These are phyloP conservation scores for Euschistus heros DNA, from an alignment of 1,140 invertebrate species.

Conservation along the genomic window DNA sequence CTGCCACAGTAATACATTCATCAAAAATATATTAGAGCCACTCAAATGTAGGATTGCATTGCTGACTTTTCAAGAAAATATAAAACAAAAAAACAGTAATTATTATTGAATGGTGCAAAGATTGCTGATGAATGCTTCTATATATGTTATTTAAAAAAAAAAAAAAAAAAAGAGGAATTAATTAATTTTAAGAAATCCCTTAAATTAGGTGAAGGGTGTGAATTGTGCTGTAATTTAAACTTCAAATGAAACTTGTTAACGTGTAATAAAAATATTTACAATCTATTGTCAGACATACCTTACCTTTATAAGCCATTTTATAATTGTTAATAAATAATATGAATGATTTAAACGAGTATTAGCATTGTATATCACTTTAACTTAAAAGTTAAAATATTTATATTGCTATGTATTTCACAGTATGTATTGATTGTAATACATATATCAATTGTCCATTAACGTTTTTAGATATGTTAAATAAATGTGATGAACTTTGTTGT, in stretches of 20 bases:
- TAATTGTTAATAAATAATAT: constrained; percentile 6
- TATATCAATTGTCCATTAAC: constrained; percentile 5
- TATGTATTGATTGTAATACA: not conserved
- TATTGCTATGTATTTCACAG: not conserved
- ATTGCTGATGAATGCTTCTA: constrained; percentile 10
- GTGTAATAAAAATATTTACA: not conserved
- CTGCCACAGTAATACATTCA: not conserved
- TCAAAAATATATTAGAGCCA: constrained; percentile 9
- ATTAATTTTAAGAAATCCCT: constrained; percentile 6
- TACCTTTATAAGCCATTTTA: constrained; percentile 10
- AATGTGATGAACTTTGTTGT: constrained; percentile 17
- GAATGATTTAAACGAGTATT: constrained; percentile 1
- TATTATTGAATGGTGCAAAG: constrained; percentile 4
- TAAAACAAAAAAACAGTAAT: not conserved
- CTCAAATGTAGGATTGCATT: constrained; percentile 10
- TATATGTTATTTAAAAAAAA: constrained; percentile 6
- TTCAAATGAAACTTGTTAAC: not conserved
- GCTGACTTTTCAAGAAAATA: constrained; percentile 6
- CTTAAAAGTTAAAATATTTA: not conserved
- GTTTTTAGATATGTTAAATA: constrained; percentile 2
- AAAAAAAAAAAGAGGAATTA: not conserved
- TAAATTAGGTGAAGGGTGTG: constrained; percentile 11
- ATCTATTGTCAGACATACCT: not conserved
- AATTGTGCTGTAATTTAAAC: constrained; percentile 8
- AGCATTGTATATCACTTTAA: not conserved